These are phyloP conservation scores for Cisticola juncidis DNA, from an alignment of 2,113 vertebrate genomes.

Conservation along the genomic window DNA sequence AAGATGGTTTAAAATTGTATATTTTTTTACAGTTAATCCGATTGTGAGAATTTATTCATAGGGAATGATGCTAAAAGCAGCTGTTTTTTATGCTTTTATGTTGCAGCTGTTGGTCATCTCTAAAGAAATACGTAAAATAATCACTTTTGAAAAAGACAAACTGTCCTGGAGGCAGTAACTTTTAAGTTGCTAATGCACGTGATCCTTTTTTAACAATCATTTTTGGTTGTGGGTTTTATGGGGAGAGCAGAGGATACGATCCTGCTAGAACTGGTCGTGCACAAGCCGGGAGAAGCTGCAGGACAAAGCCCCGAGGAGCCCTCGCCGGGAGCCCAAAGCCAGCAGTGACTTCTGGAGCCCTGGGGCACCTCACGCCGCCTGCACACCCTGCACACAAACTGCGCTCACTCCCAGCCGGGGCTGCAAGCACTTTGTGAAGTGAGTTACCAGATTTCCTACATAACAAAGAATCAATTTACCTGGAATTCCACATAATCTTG, in stretches of 20 bases:
- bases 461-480: background rate
- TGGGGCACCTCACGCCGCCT: background rate
- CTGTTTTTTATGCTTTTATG: too few species aligned
- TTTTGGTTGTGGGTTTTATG: background rate
- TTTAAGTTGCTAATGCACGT: background rate
- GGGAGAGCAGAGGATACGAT: background rate
- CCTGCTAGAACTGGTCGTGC: background rate
- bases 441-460: background rate
- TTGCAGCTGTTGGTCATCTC: background rate
- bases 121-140: background rate
- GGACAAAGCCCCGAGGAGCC: background rate
- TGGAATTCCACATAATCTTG: background rate
- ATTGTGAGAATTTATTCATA: background rate
- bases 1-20: background rate
- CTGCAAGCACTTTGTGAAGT: background rate
- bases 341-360: constrained; percentile 15
- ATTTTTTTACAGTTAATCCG: background rate
- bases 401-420: background rate
- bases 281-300: background rate
- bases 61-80: background rate
- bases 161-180: background rate
- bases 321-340: background rate
- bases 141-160: background rate
- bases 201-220: background rate
- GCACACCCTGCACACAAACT: background rate